Evolutionary conservation across 1,140 invertebrate species (phyloP).

Genomic region (Drosophila aff.): DNA sequence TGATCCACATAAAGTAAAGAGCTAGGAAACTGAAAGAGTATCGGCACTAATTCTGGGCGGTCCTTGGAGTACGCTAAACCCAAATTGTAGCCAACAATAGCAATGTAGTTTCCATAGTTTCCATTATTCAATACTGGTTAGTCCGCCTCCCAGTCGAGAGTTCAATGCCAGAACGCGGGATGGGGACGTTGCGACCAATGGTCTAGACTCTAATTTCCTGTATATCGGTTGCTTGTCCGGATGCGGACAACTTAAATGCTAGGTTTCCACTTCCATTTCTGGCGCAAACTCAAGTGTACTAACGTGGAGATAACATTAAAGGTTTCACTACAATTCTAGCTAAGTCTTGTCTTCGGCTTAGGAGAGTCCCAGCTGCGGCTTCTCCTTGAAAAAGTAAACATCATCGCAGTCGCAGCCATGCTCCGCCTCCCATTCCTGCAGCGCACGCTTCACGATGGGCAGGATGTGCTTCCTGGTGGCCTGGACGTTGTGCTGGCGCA

Average conservation of each 20-base stretch:
- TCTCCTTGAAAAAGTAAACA: conserved; percentile 69
- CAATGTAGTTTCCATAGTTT: no score
- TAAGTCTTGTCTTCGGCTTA: conserved; percentile 36
- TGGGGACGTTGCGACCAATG: neutral
- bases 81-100: no score
- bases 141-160: neutral
- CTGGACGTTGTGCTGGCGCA: conserved; percentile 86
- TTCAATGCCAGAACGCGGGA: neutral
- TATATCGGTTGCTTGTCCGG: neutral
- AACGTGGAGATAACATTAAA: conserved; percentile 13
- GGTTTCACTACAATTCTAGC: conserved; percentile 23
- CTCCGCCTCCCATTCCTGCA: conserved; percentile 61
- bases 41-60: neutral
- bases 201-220: conserved; percentile 4
- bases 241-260: conserved; percentile 8
- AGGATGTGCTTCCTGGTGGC: conserved; percentile 88
- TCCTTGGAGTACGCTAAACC: neutral
- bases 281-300: conserved; percentile 4
- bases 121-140: conserved; percentile 18
- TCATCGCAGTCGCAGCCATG: conserved; percentile 58
- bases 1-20: conserved; percentile 40
- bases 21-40: conserved; percentile 29
- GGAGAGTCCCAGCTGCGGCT: conserved; percentile 65
- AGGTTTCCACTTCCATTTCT: conserved; percentile 1
- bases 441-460: conserved; percentile 86